These are phyloP conservation scores for Hapalemur alaotrensis DNA, from an alignment of 2,797 vertebrate genomes.

Conservation along the genomic window DNA sequence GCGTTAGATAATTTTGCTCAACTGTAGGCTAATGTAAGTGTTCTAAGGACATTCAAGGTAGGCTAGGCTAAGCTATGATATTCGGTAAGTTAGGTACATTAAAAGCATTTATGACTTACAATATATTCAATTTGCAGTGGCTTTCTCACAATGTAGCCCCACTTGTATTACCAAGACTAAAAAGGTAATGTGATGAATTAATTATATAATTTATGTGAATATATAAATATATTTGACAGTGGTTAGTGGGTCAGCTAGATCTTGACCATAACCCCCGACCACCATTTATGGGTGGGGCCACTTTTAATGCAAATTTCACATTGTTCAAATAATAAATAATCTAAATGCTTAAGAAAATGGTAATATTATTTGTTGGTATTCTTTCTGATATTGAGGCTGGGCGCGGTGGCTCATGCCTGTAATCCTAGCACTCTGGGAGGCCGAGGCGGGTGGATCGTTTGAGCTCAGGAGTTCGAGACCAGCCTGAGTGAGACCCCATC, in stretches of 20 bases:
- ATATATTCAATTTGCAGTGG: background rate
- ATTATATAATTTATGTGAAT: conserved; percentile 10
- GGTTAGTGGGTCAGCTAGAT: background rate
- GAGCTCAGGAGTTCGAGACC: too few species aligned
- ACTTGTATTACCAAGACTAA: background rate
- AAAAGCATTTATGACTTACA: background rate
- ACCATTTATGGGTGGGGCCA: background rate
- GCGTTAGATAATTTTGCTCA: background rate
- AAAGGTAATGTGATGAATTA: background rate
- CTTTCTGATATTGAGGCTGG: too few species aligned
- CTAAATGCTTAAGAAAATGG: background rate
- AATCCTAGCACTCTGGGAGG: too few species aligned
- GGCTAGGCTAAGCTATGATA: background rate
- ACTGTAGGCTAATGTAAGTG: background rate
- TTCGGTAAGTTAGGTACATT: background rate
- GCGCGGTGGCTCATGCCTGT: too few species aligned
- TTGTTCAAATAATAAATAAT: background rate
- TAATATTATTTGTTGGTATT: background rate
- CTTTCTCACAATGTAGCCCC: background rate
- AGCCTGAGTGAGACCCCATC: too few species aligned
- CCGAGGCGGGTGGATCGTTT: too few species aligned
- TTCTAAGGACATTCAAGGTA: background rate
- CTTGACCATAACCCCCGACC: background rate
- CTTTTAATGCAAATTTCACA: conserved; percentile 8
- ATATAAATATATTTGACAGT: background rate